phyloP scores from a whole-genome alignment of 2,797 vertebrate genomes.

The Australoheros facetus region DNA sequence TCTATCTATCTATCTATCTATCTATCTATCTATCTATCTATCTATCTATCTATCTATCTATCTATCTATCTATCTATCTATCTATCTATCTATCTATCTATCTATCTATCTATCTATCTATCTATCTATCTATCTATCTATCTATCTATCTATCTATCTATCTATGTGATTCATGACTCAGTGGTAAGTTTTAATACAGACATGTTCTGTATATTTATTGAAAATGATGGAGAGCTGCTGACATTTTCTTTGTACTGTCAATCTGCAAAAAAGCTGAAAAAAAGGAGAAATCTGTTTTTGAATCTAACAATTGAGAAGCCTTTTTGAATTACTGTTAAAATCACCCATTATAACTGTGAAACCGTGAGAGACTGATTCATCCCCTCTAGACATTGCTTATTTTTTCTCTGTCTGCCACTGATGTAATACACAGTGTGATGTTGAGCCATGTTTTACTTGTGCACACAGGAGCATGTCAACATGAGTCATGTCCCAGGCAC shows the following conservation, averaged over 20 bases:
- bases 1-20: no score
- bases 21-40: no score
- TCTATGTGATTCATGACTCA: neutral
- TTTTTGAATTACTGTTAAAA: neutral
- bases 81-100: no score
- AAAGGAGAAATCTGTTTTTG: neutral
- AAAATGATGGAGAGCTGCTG: neutral
- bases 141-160: no score
- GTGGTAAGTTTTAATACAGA: neutral
- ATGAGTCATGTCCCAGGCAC: conserved; percentile 26
- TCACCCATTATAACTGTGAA: neutral
- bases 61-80: no score
- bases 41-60: no score
- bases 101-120: no score
- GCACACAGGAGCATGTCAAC: conserved; percentile 1
- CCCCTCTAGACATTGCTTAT: neutral
- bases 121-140: no score
- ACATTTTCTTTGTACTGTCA: neutral
- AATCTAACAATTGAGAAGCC: neutral
- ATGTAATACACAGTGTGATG: conserved; percentile 10
- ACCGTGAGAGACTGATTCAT: conserved; percentile 10
- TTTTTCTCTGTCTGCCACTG: conserved; percentile 16
- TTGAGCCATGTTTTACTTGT: conserved; percentile 13
- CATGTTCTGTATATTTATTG: neutral
- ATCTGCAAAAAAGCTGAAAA: neutral